phyloP scores from a whole-genome alignment of 2,888 invertebrate genomes.

The Horisme vitalbata region DNA sequence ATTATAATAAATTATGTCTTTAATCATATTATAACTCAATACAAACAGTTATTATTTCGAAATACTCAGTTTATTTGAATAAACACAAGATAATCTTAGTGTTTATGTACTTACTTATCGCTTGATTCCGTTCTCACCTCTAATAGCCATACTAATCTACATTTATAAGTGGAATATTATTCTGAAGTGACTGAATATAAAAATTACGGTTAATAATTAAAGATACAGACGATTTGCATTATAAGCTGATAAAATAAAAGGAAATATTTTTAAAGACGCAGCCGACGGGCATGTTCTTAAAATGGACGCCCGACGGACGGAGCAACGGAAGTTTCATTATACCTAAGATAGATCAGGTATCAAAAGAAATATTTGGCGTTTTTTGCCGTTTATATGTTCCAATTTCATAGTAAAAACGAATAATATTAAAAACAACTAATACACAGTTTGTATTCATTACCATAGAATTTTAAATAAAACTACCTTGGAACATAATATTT shows the following conservation, averaged over 20 bases:
- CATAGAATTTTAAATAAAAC: too few relatives aligned
- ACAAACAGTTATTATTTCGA: constrained; percentile 1
- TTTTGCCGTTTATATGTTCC: too few relatives aligned
- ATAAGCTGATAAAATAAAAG: constrained; percentile 1
- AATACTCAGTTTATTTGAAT: constrained; percentile 4
- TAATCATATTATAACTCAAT: constrained; percentile 9
- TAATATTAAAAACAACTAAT: too few relatives aligned
- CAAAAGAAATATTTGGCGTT: too few relatives aligned
- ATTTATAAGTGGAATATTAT: constrained; percentile 10
- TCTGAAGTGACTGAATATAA: constrained; percentile 4
- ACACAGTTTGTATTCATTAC: too few relatives aligned
- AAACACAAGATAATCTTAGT: constrained; percentile 7
- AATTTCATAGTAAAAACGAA: too few relatives aligned
- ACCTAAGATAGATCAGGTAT: too few relatives aligned
- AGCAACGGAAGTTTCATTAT: constrained; percentile 6
- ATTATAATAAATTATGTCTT: neutral
- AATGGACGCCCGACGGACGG: too few relatives aligned
- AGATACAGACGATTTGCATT: constrained; percentile 3
- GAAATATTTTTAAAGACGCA: neutral
- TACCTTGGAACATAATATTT: too few relatives aligned
- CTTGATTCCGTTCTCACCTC: constrained; percentile 7
- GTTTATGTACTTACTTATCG: neutral
- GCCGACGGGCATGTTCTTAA: constrained; percentile 8
- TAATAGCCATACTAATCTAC: constrained; percentile 2
- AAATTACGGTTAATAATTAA: neutral